Evolutionary conservation across 2,113 vertebrate species (phyloP), one percentile per base, ranked within the genome.

Genomic region (Phrynosoma platyrhinos): DNA sequence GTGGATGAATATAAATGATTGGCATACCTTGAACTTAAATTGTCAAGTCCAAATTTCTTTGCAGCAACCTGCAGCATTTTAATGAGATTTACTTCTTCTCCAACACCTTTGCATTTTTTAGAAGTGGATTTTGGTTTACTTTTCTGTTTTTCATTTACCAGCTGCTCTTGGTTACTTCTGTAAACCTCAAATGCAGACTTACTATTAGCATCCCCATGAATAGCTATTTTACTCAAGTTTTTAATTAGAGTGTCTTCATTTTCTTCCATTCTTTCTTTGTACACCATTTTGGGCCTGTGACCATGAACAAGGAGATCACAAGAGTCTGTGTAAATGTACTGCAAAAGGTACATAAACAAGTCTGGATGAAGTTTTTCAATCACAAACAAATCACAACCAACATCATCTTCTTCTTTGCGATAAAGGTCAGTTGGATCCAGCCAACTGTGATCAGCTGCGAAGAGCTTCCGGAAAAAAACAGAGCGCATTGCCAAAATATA

Each of bases 321-420:
- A 14, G 97, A 98, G 93, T 99, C 98, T 1, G 98, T 98, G 93
- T 99, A 99, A 89, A 99, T 97, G 96, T 98, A 99, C 88, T 98
- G 97, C 85, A 99, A 96, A 74, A 97, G 95, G 40, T 98, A 97
- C 9, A 97, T 97, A 92, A 99, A 97, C 91, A 98, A 95, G 75
- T 98, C 98, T 14, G 98, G 95, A 55, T 98, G 96, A 88, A 99
- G 93, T 85, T 98, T 99, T 86, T 99, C 98, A 90, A 99, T 92
- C 32, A 98, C 94, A 78, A 98, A 97, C 18, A 99, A 96, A 92
- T 98, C 98, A 83, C 98, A 98, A 16, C 98, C 99, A 83, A 97
- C 94, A 14, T 97, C 96, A 89, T 99, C 99, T 92, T 98, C 98
- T 12, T 98, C 97, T 94, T 96, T 98, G 8, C 91, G 95, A n/a